Evolutionary conservation across 2,797 vertebrate species (phyloP), one percentile per base, ranked within the genome.

Genomic region (Pogoniulus pusillus): DNA sequence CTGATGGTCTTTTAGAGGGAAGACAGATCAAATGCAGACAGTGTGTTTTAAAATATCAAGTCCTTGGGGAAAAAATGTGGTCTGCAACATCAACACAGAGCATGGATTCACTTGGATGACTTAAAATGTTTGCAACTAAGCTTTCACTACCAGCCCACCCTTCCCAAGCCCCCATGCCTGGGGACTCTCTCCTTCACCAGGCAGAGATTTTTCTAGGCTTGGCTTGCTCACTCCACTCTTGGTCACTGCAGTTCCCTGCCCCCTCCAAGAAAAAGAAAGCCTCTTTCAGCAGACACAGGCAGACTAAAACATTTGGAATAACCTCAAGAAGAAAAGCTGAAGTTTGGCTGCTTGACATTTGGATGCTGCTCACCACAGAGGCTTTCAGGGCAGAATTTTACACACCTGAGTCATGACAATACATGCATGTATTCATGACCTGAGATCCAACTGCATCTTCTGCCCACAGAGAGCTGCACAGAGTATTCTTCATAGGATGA

Each of bases 1-100:
- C 60, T 1, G 9, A 90, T 85, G 51, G 70, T 72, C 86, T 91
- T 95, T 96, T 89, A 91, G 72, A 89, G n/a, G 13, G 51, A 93
- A 93, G 45, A 74, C 62, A 89, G 81, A 89, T 80, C 81, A 90
- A 92, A 90, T 34, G 90, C 26, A 62, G 59, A 74, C 1, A 82
- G 29, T 18, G 22, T 47, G 51, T 62, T 91, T 93, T 55, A 75
- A 93, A 96, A 93, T 77, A 74, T 7, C 35, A 63, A 59, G 30
- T 66, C 13, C 27, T 78, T 1, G 2, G 55, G 60, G 93, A 93
- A 93, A 87, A 58, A 41, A 41, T 43, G 43, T 35, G 51, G 16
- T 72, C 72, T 80, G 63, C 51, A 90, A 37, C 45, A 43, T 22
- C 18, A 65, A 7, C 80, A 49, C 54, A 90, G 58, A 82, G 29